Conservation (phyloP, 2,113 vertebrate genomes). For the Leptosomus discolor region DNA sequence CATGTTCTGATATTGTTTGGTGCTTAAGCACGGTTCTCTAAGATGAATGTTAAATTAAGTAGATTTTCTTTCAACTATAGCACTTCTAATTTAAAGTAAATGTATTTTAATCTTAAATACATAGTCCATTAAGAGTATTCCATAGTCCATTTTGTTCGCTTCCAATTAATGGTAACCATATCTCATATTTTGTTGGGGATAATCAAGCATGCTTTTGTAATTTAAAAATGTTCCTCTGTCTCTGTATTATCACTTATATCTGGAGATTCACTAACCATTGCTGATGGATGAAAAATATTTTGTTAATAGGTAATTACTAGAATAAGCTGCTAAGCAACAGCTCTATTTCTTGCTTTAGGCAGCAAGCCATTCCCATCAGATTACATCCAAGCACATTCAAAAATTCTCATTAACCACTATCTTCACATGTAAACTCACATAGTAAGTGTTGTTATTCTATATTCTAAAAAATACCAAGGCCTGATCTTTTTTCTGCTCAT, state of each 20-base stretch:
- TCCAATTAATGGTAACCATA: constrained; percentile 61
- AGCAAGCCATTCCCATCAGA: neutral
- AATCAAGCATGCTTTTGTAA: constrained; percentile 74
- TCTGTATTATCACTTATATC: constrained; percentile 71
- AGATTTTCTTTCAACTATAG: constrained; percentile 14
- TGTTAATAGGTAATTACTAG: neutral
- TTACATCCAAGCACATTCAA: neutral
- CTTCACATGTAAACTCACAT: neutral
- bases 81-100: neutral
- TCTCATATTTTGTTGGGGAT: constrained; percentile 52
- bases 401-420: neutral
- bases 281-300: neutral
- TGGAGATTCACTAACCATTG: constrained; percentile 43
- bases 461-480: neutral
- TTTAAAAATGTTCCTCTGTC: constrained; percentile 22
- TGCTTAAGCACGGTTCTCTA: constrained; percentile 71
- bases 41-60: constrained; percentile 55
- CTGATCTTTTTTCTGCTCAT: neutral
- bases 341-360: neutral
- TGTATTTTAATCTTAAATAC: constrained; percentile 38
- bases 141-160: constrained; percentile 62
- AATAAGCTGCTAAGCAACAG: neutral
- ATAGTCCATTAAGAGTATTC: constrained; percentile 19
- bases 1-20: constrained; percentile 72
- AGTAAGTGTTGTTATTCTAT: neutral